Evolutionary conservation across 2,797 vertebrate genomes (phyloP).

Genomic region (Scolopax rusticola): DNA sequence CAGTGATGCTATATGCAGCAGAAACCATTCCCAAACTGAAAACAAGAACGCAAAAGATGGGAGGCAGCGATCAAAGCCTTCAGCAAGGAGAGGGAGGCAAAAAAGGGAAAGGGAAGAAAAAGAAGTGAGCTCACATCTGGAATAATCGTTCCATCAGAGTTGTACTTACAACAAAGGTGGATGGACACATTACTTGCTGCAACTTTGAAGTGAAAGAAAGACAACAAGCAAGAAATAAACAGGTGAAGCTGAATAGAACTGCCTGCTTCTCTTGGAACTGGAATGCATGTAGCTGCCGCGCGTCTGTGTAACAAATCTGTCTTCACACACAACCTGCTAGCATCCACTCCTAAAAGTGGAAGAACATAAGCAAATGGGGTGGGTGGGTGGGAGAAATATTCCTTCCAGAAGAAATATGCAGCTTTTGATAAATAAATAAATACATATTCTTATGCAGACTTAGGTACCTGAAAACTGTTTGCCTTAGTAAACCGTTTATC

Average conservation of each 20-base stretch:
- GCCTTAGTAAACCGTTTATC: not conserved
- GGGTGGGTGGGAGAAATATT: not conserved
- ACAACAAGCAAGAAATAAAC: not conserved
- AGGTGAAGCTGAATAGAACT: not conserved
- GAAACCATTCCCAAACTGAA: constrained; percentile 98
- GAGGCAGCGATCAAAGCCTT: constrained; percentile 85
- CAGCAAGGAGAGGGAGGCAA: constrained; percentile 94
- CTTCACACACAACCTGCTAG: not conserved
- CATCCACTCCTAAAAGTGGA: not conserved
- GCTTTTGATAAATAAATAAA: not conserved
- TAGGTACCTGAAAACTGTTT: not conserved
- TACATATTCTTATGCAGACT: not conserved
- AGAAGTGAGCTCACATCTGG: constrained; percentile 74
- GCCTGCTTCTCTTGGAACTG: constrained; percentile 27
- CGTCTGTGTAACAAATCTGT: constrained; percentile 27
- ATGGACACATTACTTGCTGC: not conserved
- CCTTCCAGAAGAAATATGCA: not conserved
- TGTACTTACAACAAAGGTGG: not conserved
- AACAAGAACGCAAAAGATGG: constrained; percentile 92
- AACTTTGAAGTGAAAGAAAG: not conserved
- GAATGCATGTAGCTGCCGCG: constrained; percentile 44
- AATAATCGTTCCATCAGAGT: not conserved
- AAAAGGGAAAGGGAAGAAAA: constrained; percentile 98
- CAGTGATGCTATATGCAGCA: constrained; percentile 93
- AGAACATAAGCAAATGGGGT: not conserved